These are phyloP conservation scores for Jacana jacana DNA, from an alignment of 2,113 vertebrate species.

Conservation along the genomic window DNA sequence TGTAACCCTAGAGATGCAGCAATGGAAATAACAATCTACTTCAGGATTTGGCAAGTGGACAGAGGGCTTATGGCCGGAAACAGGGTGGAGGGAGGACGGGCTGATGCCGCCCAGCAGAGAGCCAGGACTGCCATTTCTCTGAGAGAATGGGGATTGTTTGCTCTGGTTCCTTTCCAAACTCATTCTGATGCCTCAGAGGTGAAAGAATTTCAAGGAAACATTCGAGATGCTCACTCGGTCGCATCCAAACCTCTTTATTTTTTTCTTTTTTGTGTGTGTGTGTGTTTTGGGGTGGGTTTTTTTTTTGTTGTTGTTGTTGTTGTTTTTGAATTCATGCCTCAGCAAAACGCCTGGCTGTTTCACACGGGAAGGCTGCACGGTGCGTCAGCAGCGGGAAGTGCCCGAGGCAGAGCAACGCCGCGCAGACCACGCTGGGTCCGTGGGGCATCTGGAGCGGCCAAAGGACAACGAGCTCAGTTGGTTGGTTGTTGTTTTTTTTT, in stretches of 20 bases:
- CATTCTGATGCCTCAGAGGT: neutral
- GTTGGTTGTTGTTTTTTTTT: too few relatives aligned
- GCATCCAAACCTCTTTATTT: neutral
- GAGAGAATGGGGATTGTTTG: neutral
- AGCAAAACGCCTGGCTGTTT: neutral
- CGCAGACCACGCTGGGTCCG: rapidly evolving
- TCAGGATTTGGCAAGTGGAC: neutral
- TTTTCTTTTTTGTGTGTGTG: too few relatives aligned
- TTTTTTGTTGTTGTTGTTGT: neutral
- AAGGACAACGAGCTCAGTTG: too few relatives aligned
- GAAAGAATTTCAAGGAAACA: neutral
- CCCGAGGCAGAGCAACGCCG: neutral
- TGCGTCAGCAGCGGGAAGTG: neutral
- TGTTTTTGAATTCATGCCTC: neutral
- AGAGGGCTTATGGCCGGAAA: neutral
- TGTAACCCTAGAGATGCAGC: neutral
- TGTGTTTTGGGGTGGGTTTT: too few relatives aligned
- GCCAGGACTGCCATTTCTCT: neutral
- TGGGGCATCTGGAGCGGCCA: neutral
- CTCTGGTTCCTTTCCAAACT: slow-evolving; percentile 6
- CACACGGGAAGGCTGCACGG: neutral
- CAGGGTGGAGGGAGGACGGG: neutral
- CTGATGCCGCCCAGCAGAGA: neutral
- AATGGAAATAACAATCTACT: neutral
- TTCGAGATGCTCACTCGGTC: neutral